These are phyloP conservation scores for Heliocidaris erythrogramma DNA, from an alignment of 35 echinoderm and acorn worm genomes.

Conservation along the genomic window DNA sequence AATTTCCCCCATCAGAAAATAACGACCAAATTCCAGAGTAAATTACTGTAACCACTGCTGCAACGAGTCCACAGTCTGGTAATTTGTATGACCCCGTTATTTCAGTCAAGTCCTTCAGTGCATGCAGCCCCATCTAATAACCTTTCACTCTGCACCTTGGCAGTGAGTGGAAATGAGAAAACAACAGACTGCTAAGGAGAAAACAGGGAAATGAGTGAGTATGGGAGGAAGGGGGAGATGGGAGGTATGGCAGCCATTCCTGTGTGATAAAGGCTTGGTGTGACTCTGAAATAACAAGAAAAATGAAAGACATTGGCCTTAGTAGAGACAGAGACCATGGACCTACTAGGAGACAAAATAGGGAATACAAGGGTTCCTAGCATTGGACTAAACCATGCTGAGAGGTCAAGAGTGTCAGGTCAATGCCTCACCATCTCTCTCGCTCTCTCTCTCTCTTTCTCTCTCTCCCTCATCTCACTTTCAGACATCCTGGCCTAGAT, in stretches of 20 bases:
- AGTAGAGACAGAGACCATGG: too few species aligned
- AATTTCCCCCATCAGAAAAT: background rate
- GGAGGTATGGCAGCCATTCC: too few species aligned
- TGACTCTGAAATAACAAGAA: too few species aligned
- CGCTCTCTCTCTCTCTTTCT: background rate
- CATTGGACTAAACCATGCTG: conserved; percentile 2
- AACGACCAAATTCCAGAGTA: conserved; percentile 30
- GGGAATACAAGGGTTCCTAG: background rate
- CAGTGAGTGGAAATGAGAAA: conserved; percentile 24
- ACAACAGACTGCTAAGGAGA: background rate
- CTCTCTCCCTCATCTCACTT: background rate
- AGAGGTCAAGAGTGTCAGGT: conserved; percentile 31
- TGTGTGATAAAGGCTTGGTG: too few species aligned
- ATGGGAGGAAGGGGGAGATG: too few species aligned
- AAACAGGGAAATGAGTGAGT: background rate
- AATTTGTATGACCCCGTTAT: conserved; percentile 26
- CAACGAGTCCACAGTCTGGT: background rate
- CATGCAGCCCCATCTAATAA: conserved; percentile 4
- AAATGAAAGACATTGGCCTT: too few species aligned
- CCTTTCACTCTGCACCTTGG: conserved; percentile 31
- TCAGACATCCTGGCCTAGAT: background rate
- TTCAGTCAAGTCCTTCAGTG: background rate
- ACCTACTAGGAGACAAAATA: background rate
- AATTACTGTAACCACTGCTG: conserved; percentile 38
- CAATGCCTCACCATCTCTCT: background rate